These are phyloP conservation scores for Oxytorus armatus DNA, from an alignment of 2,888 invertebrate species.

Conservation along the genomic window DNA sequence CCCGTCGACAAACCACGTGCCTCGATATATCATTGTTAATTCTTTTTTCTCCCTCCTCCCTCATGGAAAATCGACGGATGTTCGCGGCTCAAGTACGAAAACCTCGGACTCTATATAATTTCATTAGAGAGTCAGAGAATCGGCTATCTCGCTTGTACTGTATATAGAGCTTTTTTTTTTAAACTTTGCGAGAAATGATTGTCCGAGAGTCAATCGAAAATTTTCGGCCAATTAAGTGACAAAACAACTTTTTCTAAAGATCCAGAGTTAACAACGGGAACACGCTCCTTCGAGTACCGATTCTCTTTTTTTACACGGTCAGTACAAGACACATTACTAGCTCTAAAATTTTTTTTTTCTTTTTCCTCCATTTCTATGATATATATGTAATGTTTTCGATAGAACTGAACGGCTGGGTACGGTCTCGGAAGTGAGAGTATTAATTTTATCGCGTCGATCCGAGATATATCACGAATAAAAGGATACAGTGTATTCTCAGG, in stretches of 20 bases:
- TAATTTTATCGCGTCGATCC: constrained; percentile 34
- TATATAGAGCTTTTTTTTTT: constrained; percentile 48
- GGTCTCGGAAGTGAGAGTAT: constrained; percentile 32
- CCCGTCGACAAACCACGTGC: constrained; percentile 43
- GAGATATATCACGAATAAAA: constrained; percentile 13
- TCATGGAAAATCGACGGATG: constrained; percentile 5
- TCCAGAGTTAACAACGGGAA: constrained; percentile 8
- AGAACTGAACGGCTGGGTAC: background rate
- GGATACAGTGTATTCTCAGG: constrained; percentile 3
- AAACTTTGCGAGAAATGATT: constrained; percentile 32
- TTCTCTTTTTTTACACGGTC: constrained; percentile 11
- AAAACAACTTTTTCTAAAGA: constrained; percentile 12
- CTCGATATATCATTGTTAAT: constrained; percentile 37
- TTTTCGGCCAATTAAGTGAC: background rate
- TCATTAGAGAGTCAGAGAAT: constrained; percentile 22
- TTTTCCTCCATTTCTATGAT: background rate
- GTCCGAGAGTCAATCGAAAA: constrained; percentile 13
- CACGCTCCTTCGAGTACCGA: background rate
- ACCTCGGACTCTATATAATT: background rate
- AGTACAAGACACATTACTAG: constrained; percentile 3
- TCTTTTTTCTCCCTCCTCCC: no score
- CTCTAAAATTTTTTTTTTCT: background rate
- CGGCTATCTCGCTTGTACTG: constrained; percentile 46
- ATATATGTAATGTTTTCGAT: constrained; percentile 10
- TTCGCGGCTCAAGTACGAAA: background rate